These are phyloP conservation scores for Dasyprocta punctata DNA, from an alignment of 2,113 vertebrate genomes.

Conservation along the genomic window DNA sequence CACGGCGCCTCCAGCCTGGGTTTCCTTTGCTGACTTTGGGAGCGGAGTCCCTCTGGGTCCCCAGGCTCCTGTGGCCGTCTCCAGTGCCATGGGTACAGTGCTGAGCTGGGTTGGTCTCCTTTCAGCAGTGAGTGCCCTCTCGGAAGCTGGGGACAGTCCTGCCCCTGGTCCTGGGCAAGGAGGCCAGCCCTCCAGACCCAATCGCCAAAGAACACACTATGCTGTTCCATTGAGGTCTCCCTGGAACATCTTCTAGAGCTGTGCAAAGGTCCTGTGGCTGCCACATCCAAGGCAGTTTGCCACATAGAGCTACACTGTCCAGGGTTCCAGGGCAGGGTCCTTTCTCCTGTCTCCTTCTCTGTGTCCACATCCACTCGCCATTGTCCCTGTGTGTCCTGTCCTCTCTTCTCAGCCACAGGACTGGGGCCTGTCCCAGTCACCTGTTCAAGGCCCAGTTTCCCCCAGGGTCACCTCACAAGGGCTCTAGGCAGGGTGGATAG, in stretches of 20 bases:
- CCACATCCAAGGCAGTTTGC: background rate
- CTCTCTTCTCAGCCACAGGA: background rate
- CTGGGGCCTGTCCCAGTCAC: background rate
- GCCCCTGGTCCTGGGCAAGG: background rate
- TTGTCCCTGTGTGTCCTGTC: background rate
- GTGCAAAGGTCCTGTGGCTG: background rate
- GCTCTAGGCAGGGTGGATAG: background rate
- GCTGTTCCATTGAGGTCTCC: background rate
- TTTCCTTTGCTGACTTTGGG: background rate
- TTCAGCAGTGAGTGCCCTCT: background rate
- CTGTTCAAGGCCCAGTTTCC: background rate
- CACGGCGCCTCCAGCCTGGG: rapidly evolving
- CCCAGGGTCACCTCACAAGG: background rate
- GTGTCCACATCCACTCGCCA: background rate
- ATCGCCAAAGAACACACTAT: rapidly evolving
- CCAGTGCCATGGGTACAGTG: background rate
- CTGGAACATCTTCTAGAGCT: background rate
- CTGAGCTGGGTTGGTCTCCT: background rate
- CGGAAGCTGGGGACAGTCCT: background rate
- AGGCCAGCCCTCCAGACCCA: too few species aligned
- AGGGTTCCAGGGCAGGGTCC: background rate
- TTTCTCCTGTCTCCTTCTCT: background rate
- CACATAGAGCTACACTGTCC: background rate
- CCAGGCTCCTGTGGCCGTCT: background rate
- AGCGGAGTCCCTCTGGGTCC: rapidly evolving